Conservation (phyloP, 1,140 invertebrate species). For the Hyles vespertilio region DNA sequence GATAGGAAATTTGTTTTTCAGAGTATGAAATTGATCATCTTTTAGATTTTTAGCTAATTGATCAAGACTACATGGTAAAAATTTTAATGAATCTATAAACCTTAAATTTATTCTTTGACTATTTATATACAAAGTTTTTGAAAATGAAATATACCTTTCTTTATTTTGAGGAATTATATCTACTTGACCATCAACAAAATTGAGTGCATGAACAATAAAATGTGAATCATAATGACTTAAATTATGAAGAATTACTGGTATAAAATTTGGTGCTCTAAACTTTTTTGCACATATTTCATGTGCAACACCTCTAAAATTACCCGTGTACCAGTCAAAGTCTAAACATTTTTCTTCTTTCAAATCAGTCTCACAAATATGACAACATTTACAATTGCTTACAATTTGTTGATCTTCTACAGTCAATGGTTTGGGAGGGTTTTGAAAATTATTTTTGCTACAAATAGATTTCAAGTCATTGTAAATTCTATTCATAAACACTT, state of each 20-base stretch:
- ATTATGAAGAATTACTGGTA: conserved; percentile 2
- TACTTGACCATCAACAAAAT: conserved; percentile 20
- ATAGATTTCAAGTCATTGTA: conserved; percentile 28
- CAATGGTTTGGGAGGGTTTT: conserved; percentile 28
- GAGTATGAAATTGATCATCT: no score
- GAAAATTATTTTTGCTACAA: conserved; percentile 31
- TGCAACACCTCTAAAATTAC: no score
- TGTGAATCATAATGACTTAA: no score
- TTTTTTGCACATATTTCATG: no score
- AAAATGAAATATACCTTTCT: conserved; percentile 36
- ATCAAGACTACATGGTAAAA: conserved; percentile 25
- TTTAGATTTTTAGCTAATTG: conserved; percentile 19
- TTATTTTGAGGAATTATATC: conserved; percentile 30
- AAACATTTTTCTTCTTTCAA: conserved; percentile 7
- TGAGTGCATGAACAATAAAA: conserved; percentile 12
- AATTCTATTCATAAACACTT: conserved; percentile 39
- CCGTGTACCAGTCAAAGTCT: no score
- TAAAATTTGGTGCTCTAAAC: no score
- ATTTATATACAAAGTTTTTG: conserved; percentile 24
- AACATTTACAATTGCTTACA: conserved; percentile 3
- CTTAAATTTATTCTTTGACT: conserved; percentile 16
- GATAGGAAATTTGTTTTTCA: neutral
- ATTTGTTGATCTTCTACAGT: conserved; percentile 14
- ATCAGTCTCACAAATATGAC: conserved; percentile 11
- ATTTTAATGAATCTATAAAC: conserved; percentile 32